Evolutionary conservation across 2,888 invertebrate genomes (phyloP), one percentile per base, ranked within the genome.

Genomic region (Smittia sp.): DNA sequence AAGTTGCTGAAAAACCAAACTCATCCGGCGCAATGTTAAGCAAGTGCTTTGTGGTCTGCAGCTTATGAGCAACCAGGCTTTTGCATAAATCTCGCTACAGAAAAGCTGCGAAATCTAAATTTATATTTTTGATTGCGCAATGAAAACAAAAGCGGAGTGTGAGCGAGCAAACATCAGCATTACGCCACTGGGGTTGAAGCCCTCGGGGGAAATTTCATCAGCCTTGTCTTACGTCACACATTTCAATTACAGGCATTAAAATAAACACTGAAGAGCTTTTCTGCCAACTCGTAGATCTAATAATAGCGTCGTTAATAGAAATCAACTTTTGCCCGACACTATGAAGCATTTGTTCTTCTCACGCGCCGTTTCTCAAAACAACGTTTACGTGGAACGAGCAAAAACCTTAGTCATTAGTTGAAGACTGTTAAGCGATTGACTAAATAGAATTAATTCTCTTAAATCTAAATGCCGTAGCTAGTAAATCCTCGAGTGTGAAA

Each of bases 361-460:
- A 46, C 46, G 46, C 46, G 15, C 32, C 13, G n/a, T 46, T 46
- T 15, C 46, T 3, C 2, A 15, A 13, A 46, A 46, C 3, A 46
- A 6, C 46, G 46, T 46, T 46, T 2, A 46, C 15, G 46, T n/a
- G n/a, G n/a, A 46, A 15, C 46, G 6, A 13, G n/a, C 3, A 6
- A 11, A 46, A 46, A 46, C 46, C 13, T 46, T 46, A 3, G 46
- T n/a, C 13, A 46, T 46, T 46, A 46, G 15, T n/a, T 15, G 15
- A 46, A 15, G 46, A n/a, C n/a, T 46, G 46, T 46, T 11, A 46
- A 46, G 46, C n/a, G 46, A 46, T 46, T 46, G 46, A 46, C 46
- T 46, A 11, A 46, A n/a, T 46, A 46, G 13, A 46, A 11, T 46
- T 46, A 46, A 46, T 46, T 46, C 15, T 2, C n/a, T 46, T 46